Evolutionary conservation across 1,140 invertebrate species (phyloP).

Genomic region (Hypothenemus hampei): DNA sequence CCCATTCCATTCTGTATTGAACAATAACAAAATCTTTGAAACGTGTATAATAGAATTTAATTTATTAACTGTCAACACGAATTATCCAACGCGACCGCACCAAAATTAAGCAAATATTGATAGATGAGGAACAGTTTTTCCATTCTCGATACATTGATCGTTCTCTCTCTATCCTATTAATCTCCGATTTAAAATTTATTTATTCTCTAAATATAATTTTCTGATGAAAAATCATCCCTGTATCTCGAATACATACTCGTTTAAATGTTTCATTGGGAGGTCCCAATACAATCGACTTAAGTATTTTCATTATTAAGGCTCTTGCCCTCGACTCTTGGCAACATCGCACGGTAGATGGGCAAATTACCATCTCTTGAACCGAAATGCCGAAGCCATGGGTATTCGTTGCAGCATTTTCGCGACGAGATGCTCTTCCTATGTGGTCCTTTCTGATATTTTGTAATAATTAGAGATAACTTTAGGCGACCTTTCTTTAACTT

Average conservation of each 20-base stretch:
- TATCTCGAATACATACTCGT: no score
- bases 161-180: no score
- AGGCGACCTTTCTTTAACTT: no score
- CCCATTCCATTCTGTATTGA: no score
- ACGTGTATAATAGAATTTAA: no score
- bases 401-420: conserved; percentile 5
- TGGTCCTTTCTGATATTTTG: conserved; percentile 7
- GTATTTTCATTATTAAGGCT: conserved; percentile 1
- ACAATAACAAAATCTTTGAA: no score
- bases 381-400: conserved; percentile 11
- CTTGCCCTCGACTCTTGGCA: no score
- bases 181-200: no score
- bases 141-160: not conserved
- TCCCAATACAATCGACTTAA: not conserved
- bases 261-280: no score
- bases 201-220: no score
- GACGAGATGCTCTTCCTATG: conserved; percentile 8
- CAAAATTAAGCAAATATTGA: not conserved
- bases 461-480: not conserved
- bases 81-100: not conserved
- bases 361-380: conserved; percentile 6
- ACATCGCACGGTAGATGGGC: not conserved
- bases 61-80: not conserved
- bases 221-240: no score
- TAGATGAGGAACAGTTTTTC: not conserved